Conservation (phyloP, 2,797 vertebrate genomes). For the Lagodon rhomboides region DNA sequence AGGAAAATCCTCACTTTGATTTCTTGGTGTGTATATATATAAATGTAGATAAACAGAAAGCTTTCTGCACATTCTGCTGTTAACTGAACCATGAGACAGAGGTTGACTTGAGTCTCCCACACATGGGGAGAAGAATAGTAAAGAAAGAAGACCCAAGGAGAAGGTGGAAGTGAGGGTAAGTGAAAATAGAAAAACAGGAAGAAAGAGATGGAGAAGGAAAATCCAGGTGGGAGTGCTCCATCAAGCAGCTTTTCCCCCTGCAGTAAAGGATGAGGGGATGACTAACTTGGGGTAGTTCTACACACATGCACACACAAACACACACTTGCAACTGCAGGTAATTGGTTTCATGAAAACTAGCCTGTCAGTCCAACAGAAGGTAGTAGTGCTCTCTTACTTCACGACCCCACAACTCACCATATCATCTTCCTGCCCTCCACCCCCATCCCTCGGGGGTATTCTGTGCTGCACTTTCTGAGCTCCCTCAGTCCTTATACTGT, state of each 20-base stretch:
- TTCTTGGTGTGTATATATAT: not conserved
- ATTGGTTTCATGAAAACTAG: slow-evolving; percentile 64
- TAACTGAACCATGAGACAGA: not conserved
- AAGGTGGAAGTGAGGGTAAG: not conserved
- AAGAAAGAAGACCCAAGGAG: not conserved
- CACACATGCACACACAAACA: slow-evolving; percentile 42
- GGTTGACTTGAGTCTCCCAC: not conserved
- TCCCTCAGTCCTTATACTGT: slow-evolving; percentile 18
- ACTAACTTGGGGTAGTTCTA: slow-evolving; percentile 45
- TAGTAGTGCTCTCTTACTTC: slow-evolving; percentile 40
- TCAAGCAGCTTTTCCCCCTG: slow-evolving; percentile 44
- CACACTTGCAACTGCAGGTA: slow-evolving; percentile 53
- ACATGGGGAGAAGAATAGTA: too few species aligned
- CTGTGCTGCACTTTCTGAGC: slow-evolving; percentile 38
- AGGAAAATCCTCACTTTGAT: not conserved
- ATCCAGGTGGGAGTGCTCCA: slow-evolving; percentile 35
- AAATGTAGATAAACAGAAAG: slow-evolving; percentile 4
- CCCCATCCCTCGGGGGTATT: slow-evolving; percentile 29
- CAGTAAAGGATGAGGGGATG: slow-evolving; percentile 45
- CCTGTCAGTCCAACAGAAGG: slow-evolving; percentile 57
- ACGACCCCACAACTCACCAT: slow-evolving; percentile 21
- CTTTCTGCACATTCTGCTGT: not conserved
- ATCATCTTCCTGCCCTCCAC: slow-evolving; percentile 40
- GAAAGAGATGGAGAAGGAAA: slow-evolving; percentile 11
- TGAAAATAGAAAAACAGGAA: slow-evolving; percentile 1